Conservation (phyloP, 2,888 invertebrate genomes). For the Ophion ventricosus region DNA sequence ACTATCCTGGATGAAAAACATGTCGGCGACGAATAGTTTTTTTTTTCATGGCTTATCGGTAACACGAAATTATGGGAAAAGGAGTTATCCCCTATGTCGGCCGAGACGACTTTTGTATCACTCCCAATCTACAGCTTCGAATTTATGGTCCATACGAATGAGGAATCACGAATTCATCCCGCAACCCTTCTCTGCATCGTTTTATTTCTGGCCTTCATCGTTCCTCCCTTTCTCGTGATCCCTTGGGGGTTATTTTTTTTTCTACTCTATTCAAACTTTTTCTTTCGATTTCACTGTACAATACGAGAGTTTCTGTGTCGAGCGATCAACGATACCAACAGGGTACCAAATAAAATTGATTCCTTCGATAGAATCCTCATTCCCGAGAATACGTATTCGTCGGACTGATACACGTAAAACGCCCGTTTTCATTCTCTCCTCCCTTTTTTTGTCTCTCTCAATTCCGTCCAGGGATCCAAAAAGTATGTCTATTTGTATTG, state of each 20-base stretch:
- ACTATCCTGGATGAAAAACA: not conserved
- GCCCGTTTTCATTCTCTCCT: slow-evolving; percentile 21
- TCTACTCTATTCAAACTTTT: slow-evolving; percentile 36
- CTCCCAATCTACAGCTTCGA: slow-evolving; percentile 62
- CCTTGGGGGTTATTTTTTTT: slow-evolving; percentile 40
- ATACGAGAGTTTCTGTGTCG: slow-evolving; percentile 13
- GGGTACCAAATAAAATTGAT: slow-evolving; percentile 47
- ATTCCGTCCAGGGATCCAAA: not conserved
- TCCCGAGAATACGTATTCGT: slow-evolving; percentile 1
- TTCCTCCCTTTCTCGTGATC: slow-evolving; percentile 4
- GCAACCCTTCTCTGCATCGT: slow-evolving; percentile 32
- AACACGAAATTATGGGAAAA: not conserved
- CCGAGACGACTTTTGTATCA: slow-evolving; percentile 54
- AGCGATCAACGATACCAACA: slow-evolving; percentile 6
- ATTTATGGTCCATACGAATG: slow-evolving; percentile 62
- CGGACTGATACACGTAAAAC: slow-evolving; percentile 4
- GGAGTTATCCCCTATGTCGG: slow-evolving; percentile 10
- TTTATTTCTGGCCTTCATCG: not conserved
- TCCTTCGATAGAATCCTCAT: slow-evolving; percentile 23
- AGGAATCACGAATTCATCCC: slow-evolving; percentile 56
- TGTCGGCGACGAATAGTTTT: not conserved
- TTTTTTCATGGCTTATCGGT: not conserved
- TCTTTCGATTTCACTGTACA: slow-evolving; percentile 33
- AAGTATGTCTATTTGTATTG: not conserved
- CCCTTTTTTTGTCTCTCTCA: not conserved